Evolutionary conservation across 2,113 vertebrate genomes (phyloP).

Genomic region (Rana temporaria): DNA sequence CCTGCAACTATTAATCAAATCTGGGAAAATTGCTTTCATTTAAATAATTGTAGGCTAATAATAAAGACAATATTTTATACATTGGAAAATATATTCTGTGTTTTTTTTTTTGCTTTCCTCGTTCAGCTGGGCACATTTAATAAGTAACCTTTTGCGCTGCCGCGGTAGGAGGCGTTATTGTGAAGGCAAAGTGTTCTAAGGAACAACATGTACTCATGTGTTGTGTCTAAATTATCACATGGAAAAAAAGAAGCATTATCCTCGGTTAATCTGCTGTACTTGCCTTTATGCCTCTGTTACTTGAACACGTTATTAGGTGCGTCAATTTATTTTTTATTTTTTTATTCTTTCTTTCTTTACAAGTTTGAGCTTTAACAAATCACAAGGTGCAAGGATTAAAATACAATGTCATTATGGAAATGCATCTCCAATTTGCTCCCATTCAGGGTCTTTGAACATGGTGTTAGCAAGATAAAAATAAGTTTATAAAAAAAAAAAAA

Average conservation of each 20-base stretch:
- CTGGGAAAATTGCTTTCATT: slow-evolving; percentile 51
- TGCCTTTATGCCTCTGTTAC: slow-evolving; percentile 15
- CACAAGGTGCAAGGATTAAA: neutral
- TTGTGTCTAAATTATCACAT: slow-evolving; percentile 25
- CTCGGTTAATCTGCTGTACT: neutral
- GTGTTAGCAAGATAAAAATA: no score
- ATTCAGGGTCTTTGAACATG: no score
- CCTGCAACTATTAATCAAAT: slow-evolving; percentile 55
- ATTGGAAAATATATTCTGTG: slow-evolving; percentile 48
- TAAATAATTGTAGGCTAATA: slow-evolving; percentile 55
- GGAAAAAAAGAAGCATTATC: slow-evolving; percentile 13
- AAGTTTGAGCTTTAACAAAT: slow-evolving; percentile 39
- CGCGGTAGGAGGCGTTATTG: slow-evolving; percentile 46
- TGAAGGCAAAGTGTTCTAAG: slow-evolving; percentile 39
- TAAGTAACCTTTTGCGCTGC: slow-evolving; percentile 39
- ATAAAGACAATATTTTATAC: slow-evolving; percentile 55
- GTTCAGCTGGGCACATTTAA: slow-evolving; percentile 31
- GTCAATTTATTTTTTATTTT: neutral
- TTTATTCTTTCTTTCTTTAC: slow-evolving; percentile 4
- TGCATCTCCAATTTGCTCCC: neutral
- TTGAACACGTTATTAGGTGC: slow-evolving; percentile 27
- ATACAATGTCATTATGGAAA: neutral
- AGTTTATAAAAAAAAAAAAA: no score
- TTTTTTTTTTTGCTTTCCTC: neutral
- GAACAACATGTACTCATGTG: slow-evolving; percentile 23